Conservation (phyloP, 1,140 invertebrate species). For the Tribolium castaneum region DNA sequence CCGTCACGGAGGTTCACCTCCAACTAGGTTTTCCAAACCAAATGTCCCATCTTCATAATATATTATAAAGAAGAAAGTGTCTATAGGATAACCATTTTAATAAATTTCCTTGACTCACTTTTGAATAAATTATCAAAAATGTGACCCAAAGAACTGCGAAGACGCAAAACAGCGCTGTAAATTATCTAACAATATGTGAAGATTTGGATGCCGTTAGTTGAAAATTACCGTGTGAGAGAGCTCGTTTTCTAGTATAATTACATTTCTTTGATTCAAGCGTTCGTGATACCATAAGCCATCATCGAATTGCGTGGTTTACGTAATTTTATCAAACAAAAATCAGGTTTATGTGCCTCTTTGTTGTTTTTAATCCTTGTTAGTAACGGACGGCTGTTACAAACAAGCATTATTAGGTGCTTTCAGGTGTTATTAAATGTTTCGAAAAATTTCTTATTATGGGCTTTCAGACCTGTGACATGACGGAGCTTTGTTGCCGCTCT, state of each 20-base stretch:
- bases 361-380: background rate
- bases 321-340: background rate
- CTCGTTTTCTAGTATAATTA: constrained; percentile 10
- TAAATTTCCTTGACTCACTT: too few relatives aligned
- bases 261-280: constrained; percentile 4
- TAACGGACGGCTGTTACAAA: too few relatives aligned
- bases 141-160: background rate
- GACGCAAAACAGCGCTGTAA: background rate
- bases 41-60: background rate
- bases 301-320: constrained; percentile 1
- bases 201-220: constrained; percentile 13
- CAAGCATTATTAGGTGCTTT: too few relatives aligned
- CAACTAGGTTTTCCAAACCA: background rate
- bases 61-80: background rate
- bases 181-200: constrained; percentile 14
- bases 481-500: too few relatives aligned
- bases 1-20: background rate
- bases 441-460: too few relatives aligned
- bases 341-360: background rate
- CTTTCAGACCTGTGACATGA: too few relatives aligned
- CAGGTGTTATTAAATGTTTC: too few relatives aligned
- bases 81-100: background rate
- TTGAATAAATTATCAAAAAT: too few relatives aligned
- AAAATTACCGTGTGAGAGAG: constrained; percentile 12
- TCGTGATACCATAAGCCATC: constrained; percentile 1